Percentiles rank a stretch among this genome's conserved stretches.
Conservation (phyloP, 2,113 vertebrate species). For the Rana temporaria region DNA sequence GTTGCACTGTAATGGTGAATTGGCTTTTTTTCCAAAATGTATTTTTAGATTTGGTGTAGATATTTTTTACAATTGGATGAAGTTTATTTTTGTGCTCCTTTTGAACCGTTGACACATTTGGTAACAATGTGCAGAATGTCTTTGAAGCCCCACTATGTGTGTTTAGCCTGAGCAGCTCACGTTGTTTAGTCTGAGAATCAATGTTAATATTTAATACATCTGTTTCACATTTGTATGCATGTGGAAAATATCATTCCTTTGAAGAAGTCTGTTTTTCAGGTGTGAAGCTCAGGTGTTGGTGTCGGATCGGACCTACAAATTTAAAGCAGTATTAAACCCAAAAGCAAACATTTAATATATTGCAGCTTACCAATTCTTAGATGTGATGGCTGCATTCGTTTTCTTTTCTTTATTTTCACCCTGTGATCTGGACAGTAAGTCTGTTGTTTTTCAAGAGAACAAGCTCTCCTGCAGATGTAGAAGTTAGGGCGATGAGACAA, state of each 20-base stretch:
- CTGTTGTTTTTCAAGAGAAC: too few relatives aligned
- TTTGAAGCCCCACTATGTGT: conserved; percentile 19
- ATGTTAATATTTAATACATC: conserved; percentile 50
- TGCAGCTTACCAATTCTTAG: too few relatives aligned
- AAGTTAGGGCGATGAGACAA: too few relatives aligned
- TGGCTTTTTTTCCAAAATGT: background rate
- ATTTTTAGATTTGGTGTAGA: background rate
- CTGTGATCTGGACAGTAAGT: too few relatives aligned
- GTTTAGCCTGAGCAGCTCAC: background rate
- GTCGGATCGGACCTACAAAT: too few relatives aligned
- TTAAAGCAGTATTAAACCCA: too few relatives aligned
- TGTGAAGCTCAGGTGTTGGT: too few relatives aligned
- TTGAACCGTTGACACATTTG: conserved; percentile 17
- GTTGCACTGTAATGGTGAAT: too few relatives aligned
- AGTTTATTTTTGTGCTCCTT: conserved; percentile 4
- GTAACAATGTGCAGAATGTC: conserved; percentile 30
- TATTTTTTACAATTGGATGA: background rate
- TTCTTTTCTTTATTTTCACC: too few relatives aligned
- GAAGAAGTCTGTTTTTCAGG: background rate
- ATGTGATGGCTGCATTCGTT: too few relatives aligned
- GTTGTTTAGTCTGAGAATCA: conserved; percentile 39
- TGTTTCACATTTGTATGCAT: conserved; percentile 32
- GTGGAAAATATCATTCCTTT: conserved; percentile 23
- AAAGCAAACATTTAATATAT: too few relatives aligned
- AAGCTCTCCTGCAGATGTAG: too few relatives aligned